phyloP scores from a whole-genome alignment of 23 tunicate genomes.

The Halocynthia roretzi region DNA sequence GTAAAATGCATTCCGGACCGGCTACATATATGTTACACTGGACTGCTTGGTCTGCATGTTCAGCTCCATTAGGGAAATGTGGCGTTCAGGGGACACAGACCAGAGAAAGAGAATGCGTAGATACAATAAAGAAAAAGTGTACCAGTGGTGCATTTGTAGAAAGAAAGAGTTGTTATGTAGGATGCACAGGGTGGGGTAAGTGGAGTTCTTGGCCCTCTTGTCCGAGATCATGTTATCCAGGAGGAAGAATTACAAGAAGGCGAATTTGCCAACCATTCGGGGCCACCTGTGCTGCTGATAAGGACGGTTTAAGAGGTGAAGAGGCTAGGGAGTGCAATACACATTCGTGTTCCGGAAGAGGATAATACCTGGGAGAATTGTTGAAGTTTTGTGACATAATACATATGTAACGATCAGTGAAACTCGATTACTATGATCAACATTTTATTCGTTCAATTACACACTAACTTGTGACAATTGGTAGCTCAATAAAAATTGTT shows the following conservation, averaged over 20 bases:
- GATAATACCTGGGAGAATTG: too few relatives aligned
- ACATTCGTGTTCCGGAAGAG: too few relatives aligned
- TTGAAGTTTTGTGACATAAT: too few relatives aligned
- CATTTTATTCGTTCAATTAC: too few relatives aligned
- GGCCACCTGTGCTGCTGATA: background rate
- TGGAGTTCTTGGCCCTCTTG: slow-evolving; percentile 10
- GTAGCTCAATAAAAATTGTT: too few relatives aligned
- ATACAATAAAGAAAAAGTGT: background rate
- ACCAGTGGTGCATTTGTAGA: background rate
- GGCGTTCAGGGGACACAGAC: slow-evolving; percentile 18
- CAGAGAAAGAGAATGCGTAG: slow-evolving; percentile 17
- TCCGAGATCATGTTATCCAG: background rate
- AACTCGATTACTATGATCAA: too few relatives aligned
- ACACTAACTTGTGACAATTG: too few relatives aligned
- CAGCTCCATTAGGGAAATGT: slow-evolving; percentile 2
- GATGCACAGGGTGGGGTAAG: background rate
- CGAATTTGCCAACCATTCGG: background rate
- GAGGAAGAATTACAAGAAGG: background rate
- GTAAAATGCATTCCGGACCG: slow-evolving; percentile 28
- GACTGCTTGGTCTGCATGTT: slow-evolving; percentile 24
- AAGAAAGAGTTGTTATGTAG: background rate
- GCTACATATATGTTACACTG: slow-evolving; percentile 40
- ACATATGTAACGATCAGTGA: too few relatives aligned
- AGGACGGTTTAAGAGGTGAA: too few relatives aligned
- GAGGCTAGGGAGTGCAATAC: too few relatives aligned